These are phyloP conservation scores for Rutilus rutilus DNA, from an alignment of 2,113 vertebrate genomes.

Conservation along the genomic window DNA sequence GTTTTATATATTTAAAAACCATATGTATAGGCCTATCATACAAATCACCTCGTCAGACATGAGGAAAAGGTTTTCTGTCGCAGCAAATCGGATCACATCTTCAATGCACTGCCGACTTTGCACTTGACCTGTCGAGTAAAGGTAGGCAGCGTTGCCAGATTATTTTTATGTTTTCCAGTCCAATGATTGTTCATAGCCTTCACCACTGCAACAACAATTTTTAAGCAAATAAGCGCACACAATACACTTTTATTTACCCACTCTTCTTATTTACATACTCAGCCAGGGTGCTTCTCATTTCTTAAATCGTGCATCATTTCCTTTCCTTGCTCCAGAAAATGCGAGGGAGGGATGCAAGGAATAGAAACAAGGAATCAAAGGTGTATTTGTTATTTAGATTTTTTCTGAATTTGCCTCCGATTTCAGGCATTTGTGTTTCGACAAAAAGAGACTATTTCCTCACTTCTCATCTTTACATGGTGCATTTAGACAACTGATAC, in stretches of 20 bases:
- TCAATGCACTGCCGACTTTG: conserved; percentile 65
- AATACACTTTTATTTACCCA: no score
- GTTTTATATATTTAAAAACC: not conserved
- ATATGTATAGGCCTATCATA: not conserved
- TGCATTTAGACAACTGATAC: no score
- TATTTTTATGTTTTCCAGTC: not conserved
- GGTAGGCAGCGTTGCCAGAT: not conserved
- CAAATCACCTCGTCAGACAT: conserved; percentile 80
- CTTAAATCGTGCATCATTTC: not conserved
- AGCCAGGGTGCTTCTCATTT: not conserved
- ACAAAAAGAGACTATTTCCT: no score
- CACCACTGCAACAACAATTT: not conserved
- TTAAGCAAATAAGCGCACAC: not conserved
- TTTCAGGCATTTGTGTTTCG: no score
- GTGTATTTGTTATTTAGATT: no score
- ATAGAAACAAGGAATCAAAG: not conserved
- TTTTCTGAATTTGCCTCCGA: no score
- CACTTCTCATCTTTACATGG: no score
- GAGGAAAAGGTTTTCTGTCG: conserved; percentile 63
- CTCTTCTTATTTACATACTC: not conserved
- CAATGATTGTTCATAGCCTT: not conserved
- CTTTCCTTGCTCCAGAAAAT: not conserved
- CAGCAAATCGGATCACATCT: conserved; percentile 64
- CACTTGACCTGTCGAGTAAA: conserved; percentile 68
- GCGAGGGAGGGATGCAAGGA: not conserved